These are phyloP conservation scores for Drosophila pseudoananassae DNA, from an alignment of 1,140 invertebrate species.

Conservation along the genomic window DNA sequence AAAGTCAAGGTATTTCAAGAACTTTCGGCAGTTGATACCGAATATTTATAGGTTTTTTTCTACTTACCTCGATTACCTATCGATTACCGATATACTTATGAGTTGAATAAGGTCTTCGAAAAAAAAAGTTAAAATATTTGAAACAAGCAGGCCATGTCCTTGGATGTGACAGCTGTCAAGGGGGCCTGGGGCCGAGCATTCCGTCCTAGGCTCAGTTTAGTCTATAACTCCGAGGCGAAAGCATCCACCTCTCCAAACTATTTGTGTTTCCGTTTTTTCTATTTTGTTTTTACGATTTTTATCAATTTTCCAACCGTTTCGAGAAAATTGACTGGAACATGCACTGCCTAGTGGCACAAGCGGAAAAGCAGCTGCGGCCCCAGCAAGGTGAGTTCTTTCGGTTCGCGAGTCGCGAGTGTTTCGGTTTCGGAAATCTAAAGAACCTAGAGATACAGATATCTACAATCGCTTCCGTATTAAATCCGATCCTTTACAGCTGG, in stretches of 20 bases:
- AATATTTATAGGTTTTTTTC: too few relatives aligned
- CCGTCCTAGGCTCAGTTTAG: constrained; percentile 2
- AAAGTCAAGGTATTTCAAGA: too few relatives aligned
- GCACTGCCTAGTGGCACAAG: constrained; percentile 16
- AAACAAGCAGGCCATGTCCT: background rate
- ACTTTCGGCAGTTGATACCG: too few relatives aligned
- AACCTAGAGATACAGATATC: too few relatives aligned
- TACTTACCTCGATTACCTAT: too few relatives aligned
- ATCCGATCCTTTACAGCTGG: background rate
- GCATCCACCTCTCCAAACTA: constrained; percentile 14
- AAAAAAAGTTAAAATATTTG: background rate
- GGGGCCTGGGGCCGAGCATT: background rate
- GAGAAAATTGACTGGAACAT: constrained; percentile 11
- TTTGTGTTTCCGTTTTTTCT: constrained; percentile 17
- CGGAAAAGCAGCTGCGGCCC: constrained; percentile 9
- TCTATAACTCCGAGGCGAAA: constrained; percentile 7
- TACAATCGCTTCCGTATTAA: too few relatives aligned
- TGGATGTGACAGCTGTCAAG: background rate
- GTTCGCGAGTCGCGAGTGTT: too few relatives aligned
- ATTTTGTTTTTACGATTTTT: constrained; percentile 25
- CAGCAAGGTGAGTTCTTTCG: background rate
- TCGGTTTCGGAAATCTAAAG: too few relatives aligned
- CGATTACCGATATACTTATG: too few relatives aligned
- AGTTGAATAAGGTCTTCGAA: too few relatives aligned
- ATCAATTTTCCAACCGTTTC: background rate